These are phyloP conservation scores for Melanotaenia duboulayi DNA, from an alignment of 2,113 vertebrate genomes.

Conservation along the genomic window DNA sequence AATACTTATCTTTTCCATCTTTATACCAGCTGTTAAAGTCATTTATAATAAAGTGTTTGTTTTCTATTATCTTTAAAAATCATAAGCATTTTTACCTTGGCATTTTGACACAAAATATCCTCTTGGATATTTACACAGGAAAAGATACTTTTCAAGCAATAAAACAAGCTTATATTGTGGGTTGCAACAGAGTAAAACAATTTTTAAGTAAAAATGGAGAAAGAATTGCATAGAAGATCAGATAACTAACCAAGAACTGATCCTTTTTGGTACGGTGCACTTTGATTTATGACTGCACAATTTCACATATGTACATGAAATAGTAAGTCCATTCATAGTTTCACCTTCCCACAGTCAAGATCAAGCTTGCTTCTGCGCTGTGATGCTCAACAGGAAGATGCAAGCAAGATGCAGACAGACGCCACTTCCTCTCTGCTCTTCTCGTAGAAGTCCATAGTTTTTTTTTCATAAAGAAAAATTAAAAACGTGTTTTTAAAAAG, in stretches of 20 bases:
- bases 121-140: conserved; percentile 82
- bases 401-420: conserved; percentile 51
- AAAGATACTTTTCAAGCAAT: conserved; percentile 84
- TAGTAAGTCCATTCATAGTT: conserved; percentile 81
- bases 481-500: conserved; percentile 79
- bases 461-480: conserved; percentile 52
- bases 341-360: conserved; percentile 78
- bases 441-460: conserved; percentile 69
- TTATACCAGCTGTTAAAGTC: conserved; percentile 87
- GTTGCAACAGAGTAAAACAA: conserved; percentile 83
- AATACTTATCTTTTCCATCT: conserved; percentile 80
- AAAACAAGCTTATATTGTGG: conserved; percentile 89
- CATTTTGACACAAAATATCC: conserved; percentile 83
- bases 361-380: conserved; percentile 66
- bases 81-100: conserved; percentile 85
- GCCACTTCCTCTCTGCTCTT: conserved; percentile 41
- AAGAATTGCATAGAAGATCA: conserved; percentile 96
- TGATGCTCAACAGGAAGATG: conserved; percentile 72
- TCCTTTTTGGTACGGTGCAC: conserved; percentile 91
- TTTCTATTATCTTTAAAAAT: conserved; percentile 85
- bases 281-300: conserved; percentile 80
- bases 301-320: conserved; percentile 82
- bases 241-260: conserved; percentile 85
- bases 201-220: conserved; percentile 83
- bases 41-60: conserved; percentile 86